Evolutionary conservation across 2,113 vertebrate species (phyloP).

Genomic region (Chamaea fasciata): DNA sequence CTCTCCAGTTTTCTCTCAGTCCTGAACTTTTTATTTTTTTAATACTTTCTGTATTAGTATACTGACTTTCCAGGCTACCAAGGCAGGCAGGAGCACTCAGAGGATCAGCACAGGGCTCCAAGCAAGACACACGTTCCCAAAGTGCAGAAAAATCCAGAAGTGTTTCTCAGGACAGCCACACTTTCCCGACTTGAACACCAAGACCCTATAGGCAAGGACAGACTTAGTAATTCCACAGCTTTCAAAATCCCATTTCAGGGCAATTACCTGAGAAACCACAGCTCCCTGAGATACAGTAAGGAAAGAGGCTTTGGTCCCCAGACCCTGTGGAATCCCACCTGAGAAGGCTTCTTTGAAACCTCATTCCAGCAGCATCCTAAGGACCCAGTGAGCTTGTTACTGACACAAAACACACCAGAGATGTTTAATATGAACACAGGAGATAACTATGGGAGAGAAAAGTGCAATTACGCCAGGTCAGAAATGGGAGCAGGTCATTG

Average conservation of each 20-base stretch:
- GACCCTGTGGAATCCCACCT: not conserved
- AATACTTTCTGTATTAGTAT: not conserved
- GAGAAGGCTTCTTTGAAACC: not conserved
- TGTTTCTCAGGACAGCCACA: not conserved
- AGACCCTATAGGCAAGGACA: not conserved
- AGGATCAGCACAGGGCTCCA: not conserved
- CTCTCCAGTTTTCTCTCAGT: not conserved
- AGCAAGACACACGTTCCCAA: not conserved
- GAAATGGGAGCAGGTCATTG: not conserved
- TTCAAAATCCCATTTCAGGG: not conserved
- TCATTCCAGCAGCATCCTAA: not conserved
- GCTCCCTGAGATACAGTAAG: not conserved
- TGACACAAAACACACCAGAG: not conserved
- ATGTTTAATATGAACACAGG: accelerated
- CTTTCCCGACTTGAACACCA: not conserved
- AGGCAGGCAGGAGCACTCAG: not conserved
- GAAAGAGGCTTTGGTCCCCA: not conserved
- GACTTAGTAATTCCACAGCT: not conserved
- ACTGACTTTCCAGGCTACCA: not conserved
- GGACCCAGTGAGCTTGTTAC: not conserved
- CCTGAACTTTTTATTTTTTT: not conserved
- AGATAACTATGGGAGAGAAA: not conserved
- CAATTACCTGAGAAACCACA: not conserved
- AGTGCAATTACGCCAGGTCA: not conserved
- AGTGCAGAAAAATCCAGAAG: not conserved